A percentile compares a stretch with the other conserved stretches of the same genome.
Evolutionary conservation across 2,797 vertebrate species (phyloP).

Genomic region (Neosilurus mollespiculum): DNA sequence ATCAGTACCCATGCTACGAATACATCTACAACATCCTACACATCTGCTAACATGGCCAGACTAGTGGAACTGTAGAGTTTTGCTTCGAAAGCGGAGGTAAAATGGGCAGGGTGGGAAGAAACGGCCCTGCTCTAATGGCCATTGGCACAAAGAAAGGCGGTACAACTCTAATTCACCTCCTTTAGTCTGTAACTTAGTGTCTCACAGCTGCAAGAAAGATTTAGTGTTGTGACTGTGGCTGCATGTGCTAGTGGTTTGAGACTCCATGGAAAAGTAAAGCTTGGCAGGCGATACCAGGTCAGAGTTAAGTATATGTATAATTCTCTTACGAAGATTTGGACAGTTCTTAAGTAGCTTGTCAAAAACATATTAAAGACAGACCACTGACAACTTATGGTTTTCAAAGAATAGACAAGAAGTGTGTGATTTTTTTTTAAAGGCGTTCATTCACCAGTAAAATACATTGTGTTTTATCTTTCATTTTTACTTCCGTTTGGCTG

Average conservation of each 20-base stretch:
- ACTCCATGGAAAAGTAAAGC: constrained; percentile 52
- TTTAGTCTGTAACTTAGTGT: constrained; percentile 22
- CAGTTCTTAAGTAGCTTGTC: constrained; percentile 60
- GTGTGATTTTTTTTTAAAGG: neutral
- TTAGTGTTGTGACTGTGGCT: constrained; percentile 37
- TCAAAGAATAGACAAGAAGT: neutral
- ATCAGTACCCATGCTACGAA: constrained; percentile 55
- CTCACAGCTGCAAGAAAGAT: constrained; percentile 50
- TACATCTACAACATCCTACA: constrained; percentile 3
- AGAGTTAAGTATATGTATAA: constrained; percentile 69
- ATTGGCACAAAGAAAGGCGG: constrained; percentile 37
- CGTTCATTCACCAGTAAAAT: no score
- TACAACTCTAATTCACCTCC: constrained; percentile 32
- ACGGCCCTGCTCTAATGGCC: constrained; percentile 23
- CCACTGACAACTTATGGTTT: neutral
- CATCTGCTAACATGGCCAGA: constrained; percentile 24
- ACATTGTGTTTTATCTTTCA: no score
- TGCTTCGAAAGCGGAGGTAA: constrained; percentile 14
- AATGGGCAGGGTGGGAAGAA: constrained; percentile 22
- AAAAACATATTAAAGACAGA: constrained; percentile 15
- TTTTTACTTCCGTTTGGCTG: no score
- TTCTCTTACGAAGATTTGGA: constrained; percentile 60
- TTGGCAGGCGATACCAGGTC: constrained; percentile 74
- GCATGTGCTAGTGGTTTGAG: constrained; percentile 12
- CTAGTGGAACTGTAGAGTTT: constrained; percentile 2